Percentiles rank a stretch among this genome's conserved stretches.
Evolutionary conservation across 2,113 vertebrate genomes (phyloP).

Genomic region (Empidonax alnorum): DNA sequence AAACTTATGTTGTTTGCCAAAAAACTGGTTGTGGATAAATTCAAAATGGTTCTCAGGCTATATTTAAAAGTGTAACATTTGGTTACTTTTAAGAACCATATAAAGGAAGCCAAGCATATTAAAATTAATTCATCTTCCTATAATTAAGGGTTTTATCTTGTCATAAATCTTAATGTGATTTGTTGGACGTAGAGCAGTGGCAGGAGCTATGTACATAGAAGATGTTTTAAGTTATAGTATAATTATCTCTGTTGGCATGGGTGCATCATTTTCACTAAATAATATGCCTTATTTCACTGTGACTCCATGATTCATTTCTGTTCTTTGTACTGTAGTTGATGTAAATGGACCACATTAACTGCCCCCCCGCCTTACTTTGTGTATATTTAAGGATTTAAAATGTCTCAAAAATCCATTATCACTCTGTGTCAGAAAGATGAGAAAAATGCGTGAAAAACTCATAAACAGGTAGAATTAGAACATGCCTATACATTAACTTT

Average conservation of each 20-base stretch:
- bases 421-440: neutral
- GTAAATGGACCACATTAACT: slow-evolving; percentile 45
- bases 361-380: slow-evolving; percentile 18
- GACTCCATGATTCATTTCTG: slow-evolving; percentile 3
- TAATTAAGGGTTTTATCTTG: slow-evolving; percentile 12
- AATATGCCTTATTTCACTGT: neutral
- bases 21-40: neutral
- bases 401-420: slow-evolving; percentile 34
- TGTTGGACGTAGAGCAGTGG: neutral
- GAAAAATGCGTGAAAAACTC: neutral
- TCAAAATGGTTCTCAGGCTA: neutral
- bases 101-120: neutral
- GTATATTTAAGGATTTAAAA: slow-evolving; percentile 35
- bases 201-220: neutral
- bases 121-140: neutral
- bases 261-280: slow-evolving; percentile 14
- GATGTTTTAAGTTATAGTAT: neutral
- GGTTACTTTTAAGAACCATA: neutral
- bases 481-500: neutral
- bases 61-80: neutral
- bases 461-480: neutral
- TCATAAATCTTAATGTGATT: neutral
- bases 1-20: neutral
- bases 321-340: neutral
- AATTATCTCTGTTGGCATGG: slow-evolving; percentile 37